Base-by-base conservation (phyloP, 1,140 invertebrate species). In the Cherax destructor region DNA sequence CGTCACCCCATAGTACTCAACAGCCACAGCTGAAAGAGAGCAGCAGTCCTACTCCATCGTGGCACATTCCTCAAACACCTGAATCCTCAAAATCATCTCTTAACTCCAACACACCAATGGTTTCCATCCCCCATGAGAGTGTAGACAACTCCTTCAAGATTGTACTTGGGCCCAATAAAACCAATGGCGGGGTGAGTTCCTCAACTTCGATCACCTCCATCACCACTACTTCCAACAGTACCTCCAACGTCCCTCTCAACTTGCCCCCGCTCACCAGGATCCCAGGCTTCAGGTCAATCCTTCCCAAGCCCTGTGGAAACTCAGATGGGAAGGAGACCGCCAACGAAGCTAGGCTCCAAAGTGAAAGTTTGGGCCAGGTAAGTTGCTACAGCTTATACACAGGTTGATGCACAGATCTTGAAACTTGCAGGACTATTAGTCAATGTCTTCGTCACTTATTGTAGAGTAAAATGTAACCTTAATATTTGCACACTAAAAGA, bases 1-100 rank as follows among this genome's bases (percentile, higher is more conserved):
- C 93, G 78, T 93, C 93, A 30, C 93, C 94, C 91, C 93, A 93
- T 50, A 92, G 88, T 83, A 93, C 93, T 61, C 94, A 94, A 91
- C 78, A 81, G 21, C 88, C 93, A 18, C 93, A 93, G 49, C 93
- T 94, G 30, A 94, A 93, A 84, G 91, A 92, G 24, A 92, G 92
- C 69, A 92, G 83, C 30, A 92, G 91, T 65, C 92, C 92, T 13
- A 92, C 92, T 9, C 92, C 91, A 18, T 92, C 91, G 24, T 93
- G 92, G 92, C 92, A 93, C 81, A 93, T 92, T 59, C 92, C 92
- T 24, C 92, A 93, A 80, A 88, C 92, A 74, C 83, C 80, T 21
- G 86, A 86, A 85, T 91, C 69, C 72, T 88, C 69, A 72, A 81
- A 80, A 76, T 86, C 59, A 76, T 76, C 24, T 56, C 47, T 41